These are phyloP conservation scores for Exephanes ischioxanthus DNA, from an alignment of 2,888 invertebrate genomes.

Conservation along the genomic window DNA sequence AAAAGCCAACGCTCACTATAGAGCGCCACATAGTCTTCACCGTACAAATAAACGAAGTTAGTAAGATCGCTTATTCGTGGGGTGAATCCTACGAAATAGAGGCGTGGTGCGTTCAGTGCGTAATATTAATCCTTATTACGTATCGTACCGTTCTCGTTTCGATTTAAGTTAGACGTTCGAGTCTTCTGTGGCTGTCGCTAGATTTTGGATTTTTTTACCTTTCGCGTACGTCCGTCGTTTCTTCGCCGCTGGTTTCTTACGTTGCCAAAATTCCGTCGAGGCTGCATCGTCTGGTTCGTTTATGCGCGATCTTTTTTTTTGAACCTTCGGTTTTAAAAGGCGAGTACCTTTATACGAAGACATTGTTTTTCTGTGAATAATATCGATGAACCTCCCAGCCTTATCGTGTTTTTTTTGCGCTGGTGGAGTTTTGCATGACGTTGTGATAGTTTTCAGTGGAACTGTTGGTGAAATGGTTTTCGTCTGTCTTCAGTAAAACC, in stretches of 20 bases:
- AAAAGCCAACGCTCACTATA: slow-evolving; percentile 30
- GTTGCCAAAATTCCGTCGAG: slow-evolving; percentile 16
- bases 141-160: slow-evolving; percentile 34
- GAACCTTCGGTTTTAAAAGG: slow-evolving; percentile 10
- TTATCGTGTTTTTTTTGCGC: slow-evolving; percentile 39
- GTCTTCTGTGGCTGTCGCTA: background rate
- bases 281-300: slow-evolving; percentile 8
- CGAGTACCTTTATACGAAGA: slow-evolving; percentile 8
- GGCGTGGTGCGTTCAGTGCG: slow-evolving; percentile 6
- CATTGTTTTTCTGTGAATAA: background rate
- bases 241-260: background rate
- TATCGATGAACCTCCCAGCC: slow-evolving; percentile 38
- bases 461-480: slow-evolving; percentile 38
- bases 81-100: slow-evolving; percentile 22
- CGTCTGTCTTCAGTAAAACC: slow-evolving; percentile 3
- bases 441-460: slow-evolving; percentile 40
- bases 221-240: background rate
- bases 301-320: slow-evolving; percentile 3
- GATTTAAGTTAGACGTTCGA: background rate
- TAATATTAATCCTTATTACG: slow-evolving; percentile 33
- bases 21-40: slow-evolving; percentile 38
- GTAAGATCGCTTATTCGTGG: background rate
- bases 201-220: background rate
- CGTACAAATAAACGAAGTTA: slow-evolving; percentile 13
- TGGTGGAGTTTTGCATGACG: slow-evolving; percentile 22